Base-by-base conservation (phyloP, 2,797 vertebrate species). In the Paratrypauchen microcephalus region DNA sequence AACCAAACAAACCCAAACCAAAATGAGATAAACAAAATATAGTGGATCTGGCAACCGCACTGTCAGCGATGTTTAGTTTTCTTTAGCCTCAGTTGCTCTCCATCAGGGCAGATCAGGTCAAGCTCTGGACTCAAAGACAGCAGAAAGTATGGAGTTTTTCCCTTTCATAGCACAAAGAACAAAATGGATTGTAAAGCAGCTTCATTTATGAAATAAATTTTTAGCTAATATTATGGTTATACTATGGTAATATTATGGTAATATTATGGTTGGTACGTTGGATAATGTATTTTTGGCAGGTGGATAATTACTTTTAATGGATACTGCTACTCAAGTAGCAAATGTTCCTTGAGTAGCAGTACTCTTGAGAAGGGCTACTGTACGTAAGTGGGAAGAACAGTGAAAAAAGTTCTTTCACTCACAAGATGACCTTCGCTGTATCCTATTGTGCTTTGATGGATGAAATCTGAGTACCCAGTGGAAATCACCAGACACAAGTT, bases 151-250 rank as follows among this genome's bases (percentile, higher is more conserved):
- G 15, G 3, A 19, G 18, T 36, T 12, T 61, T 41, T 41, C 4
- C 9, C 26, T 59, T 59, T 59, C 57, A 59, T 18, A 62, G 36
- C 36, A 62, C 59, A 39, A 36, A 61, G 11, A 61, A 8, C 57
- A 32, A 18, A 58, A 58, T 26, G 26, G 26, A 55, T 23, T 21
- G 21, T 8, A 55, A 6, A 18, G 13, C 47, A 16, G 13, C 13
- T 15, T 5, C 47, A 48, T 48, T 48, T 47, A 47, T 15, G 15
- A 47, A 47, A 16, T 15, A 4, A 30, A 30, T 32, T 6, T 32
- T 32, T 32, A 6, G 1, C 2, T 41, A 41, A 41, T 12, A 13
- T 41, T 41, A 41, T 3, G 39, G 11, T 41, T 41, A n/a, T 32
- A 32, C 7, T 32, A 6, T 32, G 1, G 11, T 41, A 41, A 41